A percentile compares a stretch with the other conserved stretches of the same genome.
These are phyloP conservation scores for Pollenia labialis DNA, from an alignment of 2,888 invertebrate genomes.

Conservation along the genomic window DNA sequence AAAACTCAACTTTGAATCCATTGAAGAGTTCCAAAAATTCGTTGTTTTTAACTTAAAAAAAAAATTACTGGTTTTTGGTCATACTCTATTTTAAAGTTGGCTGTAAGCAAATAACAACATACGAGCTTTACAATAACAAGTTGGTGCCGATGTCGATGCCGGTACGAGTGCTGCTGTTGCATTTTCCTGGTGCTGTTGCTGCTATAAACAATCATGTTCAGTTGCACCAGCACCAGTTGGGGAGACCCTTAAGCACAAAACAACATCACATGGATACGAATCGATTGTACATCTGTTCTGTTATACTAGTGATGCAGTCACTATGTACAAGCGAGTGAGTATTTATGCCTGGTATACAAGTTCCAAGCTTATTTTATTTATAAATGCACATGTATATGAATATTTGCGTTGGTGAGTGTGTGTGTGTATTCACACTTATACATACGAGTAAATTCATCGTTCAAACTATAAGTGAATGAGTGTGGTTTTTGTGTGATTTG, in stretches of 20 bases:
- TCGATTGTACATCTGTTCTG: slow-evolving; percentile 69
- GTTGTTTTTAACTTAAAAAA: background rate
- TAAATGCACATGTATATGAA: background rate
- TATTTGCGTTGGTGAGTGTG: background rate
- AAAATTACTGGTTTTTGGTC: slow-evolving; percentile 9
- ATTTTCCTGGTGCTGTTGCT: slow-evolving; percentile 27
- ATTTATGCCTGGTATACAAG: background rate
- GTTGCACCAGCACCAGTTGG: slow-evolving; percentile 68
- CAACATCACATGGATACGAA: slow-evolving; percentile 64
- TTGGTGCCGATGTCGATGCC: slow-evolving; percentile 41
- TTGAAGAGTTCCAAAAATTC: slow-evolving; percentile 3
- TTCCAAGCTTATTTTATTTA: slow-evolving; percentile 37
- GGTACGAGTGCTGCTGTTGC: slow-evolving; percentile 27
- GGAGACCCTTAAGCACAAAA: slow-evolving; percentile 67
- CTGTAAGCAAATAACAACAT: slow-evolving; percentile 51
- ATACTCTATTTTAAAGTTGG: slow-evolving; percentile 44
- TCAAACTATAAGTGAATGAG: slow-evolving; percentile 58
- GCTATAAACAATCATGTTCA: slow-evolving; percentile 69
- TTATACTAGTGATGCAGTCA: slow-evolving; percentile 35
- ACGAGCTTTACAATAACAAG: slow-evolving; percentile 50
- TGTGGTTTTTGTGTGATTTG: slow-evolving; percentile 73
- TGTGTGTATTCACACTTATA: background rate
- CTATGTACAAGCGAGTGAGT: background rate
- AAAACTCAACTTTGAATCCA: background rate
- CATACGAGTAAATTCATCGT: background rate